These are phyloP conservation scores for Athripsodes cinereus DNA, from an alignment of 2,888 invertebrate species.

Conservation along the genomic window DNA sequence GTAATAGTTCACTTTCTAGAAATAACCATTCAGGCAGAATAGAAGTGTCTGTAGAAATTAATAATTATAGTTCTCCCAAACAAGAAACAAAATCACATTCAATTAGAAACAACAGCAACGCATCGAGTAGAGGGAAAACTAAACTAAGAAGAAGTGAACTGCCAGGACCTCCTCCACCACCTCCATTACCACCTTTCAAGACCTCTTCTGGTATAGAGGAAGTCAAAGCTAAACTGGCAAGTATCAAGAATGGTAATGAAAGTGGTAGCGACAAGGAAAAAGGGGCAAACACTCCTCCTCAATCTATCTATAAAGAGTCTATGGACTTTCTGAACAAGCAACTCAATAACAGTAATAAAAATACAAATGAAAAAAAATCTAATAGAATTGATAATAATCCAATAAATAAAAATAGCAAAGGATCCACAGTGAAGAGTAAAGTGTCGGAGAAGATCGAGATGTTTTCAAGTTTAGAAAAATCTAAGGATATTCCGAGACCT, in stretches of 20 bases:
- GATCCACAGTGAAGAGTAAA: conserved; percentile 45
- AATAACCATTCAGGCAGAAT: not conserved
- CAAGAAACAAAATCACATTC: not conserved
- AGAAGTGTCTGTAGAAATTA: not conserved
- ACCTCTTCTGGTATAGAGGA: conserved; percentile 49
- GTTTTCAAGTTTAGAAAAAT: conserved; percentile 45
- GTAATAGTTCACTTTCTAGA: not conserved
- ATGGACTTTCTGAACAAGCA: conserved; percentile 38
- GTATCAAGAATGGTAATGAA: conserved; percentile 39
- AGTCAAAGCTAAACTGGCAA: conserved; percentile 53
- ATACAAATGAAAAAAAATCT: too few relatives aligned
- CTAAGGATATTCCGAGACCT: conserved; percentile 46
- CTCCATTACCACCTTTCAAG: conserved; percentile 37
- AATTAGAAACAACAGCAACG: not conserved
- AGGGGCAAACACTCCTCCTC: conserved; percentile 43
- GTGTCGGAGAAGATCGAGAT: conserved; percentile 50
- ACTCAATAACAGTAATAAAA: conserved; percentile 18
- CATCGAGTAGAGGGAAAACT: too few relatives aligned
- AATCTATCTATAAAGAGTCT: conserved; percentile 43
- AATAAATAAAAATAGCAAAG: conserved; percentile 36
- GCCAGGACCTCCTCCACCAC: conserved; percentile 44
- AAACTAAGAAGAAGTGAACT: conserved; percentile 35
- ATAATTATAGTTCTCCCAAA: not conserved
- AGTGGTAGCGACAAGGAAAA: conserved; percentile 49
- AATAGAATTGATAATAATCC: conserved; percentile 29